Evolutionary conservation across 1,140 invertebrate genomes (phyloP), one percentile per base, ranked within the genome.

Genomic region (Formica selysi): DNA sequence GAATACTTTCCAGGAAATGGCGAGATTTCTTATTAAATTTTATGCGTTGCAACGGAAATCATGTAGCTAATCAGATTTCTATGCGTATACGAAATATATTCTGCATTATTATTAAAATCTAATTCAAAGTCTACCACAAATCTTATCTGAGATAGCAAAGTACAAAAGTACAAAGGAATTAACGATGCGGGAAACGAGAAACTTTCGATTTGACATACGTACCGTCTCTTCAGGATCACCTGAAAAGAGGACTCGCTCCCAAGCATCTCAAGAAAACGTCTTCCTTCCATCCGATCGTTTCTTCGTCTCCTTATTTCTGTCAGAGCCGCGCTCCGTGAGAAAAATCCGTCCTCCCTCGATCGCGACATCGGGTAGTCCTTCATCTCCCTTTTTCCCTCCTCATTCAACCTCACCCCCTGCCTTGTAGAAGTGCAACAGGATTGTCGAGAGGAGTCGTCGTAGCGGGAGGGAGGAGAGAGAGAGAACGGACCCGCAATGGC

Each of bases 281-380:
- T 16, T 44, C 87, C 83, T 51, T 70, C 32, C 48, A 54, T 70
- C 10, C 76, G 41, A 7, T 67, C 61, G 41, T 83, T 65, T 70
- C 41, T 68, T 84, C 67, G 51, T 19, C 68, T 67, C 26, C 64
- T 86, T 84, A 48, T 74, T 89, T 81, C 68, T 62, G 44, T 44
- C 59, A 51, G 48, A 51, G 10, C 32, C 67, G 85, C 65, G 62
- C 57, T 48, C 64, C 89, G 84, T 88, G 87, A 90, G 90, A 90
- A 91, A 91, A 91, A 79, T 90, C 79, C 87, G 85, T 81, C 79
- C 68, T 88, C 89, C 89, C 81, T 86, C 80, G 88, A 80, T 79
- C 70, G 13, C 44, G 62, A 68, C 84, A 68, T 79, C 84, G 65
- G 68, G 38, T 83, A 78, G 84, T 74, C 36, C 36, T 19, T 57